These are phyloP conservation scores for Psilopogon haemacephalus DNA, from an alignment of 2,113 vertebrate species.

Conservation along the genomic window DNA sequence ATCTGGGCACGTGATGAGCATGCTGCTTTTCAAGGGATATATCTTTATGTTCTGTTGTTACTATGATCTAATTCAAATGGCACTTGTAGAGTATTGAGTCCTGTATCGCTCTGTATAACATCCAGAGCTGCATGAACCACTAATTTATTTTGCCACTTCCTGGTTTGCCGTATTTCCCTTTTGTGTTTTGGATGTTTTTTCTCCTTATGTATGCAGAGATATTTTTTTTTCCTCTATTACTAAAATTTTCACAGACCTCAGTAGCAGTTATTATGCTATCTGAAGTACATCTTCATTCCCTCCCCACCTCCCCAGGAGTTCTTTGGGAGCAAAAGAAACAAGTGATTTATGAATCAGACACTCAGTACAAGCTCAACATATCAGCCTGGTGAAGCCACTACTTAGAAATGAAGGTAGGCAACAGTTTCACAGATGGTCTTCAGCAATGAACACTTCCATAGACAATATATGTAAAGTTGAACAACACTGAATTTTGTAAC, in stretches of 20 bases:
- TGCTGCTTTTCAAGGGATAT: background rate
- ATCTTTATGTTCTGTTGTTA: background rate
- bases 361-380: background rate
- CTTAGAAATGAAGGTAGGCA: background rate
- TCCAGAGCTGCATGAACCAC: background rate
- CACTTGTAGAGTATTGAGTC: accelerated
- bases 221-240: too few relatives aligned
- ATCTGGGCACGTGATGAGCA: accelerated
- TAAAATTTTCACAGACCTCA: background rate
- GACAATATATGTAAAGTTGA: background rate
- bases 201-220: background rate
- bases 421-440: background rate
- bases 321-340: background rate
- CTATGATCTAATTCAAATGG: background rate
- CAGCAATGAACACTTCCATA: background rate
- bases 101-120: accelerated
- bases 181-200: too few relatives aligned
- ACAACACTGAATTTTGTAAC: background rate
- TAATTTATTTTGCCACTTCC: background rate
- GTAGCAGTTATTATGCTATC: background rate
- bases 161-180: background rate
- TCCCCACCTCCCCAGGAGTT: too few relatives aligned
- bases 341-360: background rate
- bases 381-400: background rate
- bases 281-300: background rate